These are phyloP conservation scores for Prionchulus punctatus DNA, from an alignment of 2,888 invertebrate genomes.

Conservation along the genomic window DNA sequence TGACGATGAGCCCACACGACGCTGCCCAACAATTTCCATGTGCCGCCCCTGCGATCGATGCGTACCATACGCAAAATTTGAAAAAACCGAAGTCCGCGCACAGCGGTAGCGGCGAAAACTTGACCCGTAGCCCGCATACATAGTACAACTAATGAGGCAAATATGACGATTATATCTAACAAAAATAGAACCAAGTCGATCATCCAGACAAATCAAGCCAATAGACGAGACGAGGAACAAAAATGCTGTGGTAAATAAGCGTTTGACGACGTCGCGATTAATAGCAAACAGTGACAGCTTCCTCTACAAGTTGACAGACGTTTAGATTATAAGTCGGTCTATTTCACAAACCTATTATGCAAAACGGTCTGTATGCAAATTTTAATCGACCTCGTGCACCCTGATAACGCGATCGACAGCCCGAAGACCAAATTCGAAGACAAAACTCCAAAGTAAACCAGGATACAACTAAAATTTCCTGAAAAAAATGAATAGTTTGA, in stretches of 20 bases:
- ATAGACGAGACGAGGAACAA: too few species aligned
- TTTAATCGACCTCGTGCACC: constrained; percentile 68
- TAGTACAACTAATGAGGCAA: constrained; percentile 71
- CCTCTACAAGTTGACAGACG: too few species aligned
- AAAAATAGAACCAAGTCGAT: not conserved
- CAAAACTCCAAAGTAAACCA: constrained; percentile 79
- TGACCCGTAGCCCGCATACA: constrained; percentile 65
- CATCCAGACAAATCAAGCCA: not conserved
- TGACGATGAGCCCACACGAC: constrained; percentile 89
- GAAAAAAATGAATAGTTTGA: constrained; percentile 12
- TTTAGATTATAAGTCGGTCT: too few species aligned
- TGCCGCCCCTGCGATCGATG: constrained; percentile 81
- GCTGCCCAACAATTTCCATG: constrained; percentile 83
- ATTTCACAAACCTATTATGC: constrained; percentile 91
- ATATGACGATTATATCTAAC: constrained; percentile 70
- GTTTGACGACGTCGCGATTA: too few species aligned
- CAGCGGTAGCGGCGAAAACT: constrained; percentile 67
- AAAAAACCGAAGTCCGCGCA: constrained; percentile 80
- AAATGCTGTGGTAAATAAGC: too few species aligned
- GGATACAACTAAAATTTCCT: constrained; percentile 70
- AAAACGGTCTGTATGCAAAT: constrained; percentile 76
- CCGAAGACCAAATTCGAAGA: constrained; percentile 72
- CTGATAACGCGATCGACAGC: constrained; percentile 79
- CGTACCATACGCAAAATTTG: constrained; percentile 88
- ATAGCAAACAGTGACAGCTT: too few species aligned